Evolutionary conservation across 2,113 vertebrate genomes (phyloP).

Genomic region (Pitta sordida): DNA sequence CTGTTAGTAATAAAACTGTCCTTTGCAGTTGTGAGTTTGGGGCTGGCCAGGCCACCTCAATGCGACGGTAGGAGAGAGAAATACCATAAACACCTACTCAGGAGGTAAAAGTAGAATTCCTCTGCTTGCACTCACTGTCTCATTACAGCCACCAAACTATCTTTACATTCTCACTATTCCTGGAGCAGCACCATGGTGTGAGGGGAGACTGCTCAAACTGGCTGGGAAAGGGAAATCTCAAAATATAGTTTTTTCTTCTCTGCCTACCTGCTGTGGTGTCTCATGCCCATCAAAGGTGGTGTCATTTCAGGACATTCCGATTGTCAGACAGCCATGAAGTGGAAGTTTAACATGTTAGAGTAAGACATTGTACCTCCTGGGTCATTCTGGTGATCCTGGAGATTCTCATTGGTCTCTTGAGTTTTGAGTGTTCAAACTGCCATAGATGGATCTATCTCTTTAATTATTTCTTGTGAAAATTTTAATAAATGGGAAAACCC

Average conservation of each 20-base stretch:
- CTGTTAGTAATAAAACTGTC: background rate
- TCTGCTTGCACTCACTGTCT: background rate
- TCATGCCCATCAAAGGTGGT: background rate
- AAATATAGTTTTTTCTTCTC: background rate
- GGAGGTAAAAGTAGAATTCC: background rate
- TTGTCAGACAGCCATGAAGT: background rate
- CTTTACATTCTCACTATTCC: background rate
- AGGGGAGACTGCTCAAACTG: background rate
- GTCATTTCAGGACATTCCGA: background rate
- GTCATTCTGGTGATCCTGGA: background rate
- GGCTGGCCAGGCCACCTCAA: background rate
- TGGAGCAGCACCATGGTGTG: background rate
- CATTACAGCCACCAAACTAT: background rate
- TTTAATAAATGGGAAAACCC: rapidly evolving
- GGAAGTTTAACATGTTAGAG: background rate
- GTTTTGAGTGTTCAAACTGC: background rate
- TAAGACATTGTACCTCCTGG: background rate
- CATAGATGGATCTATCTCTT: rapidly evolving
- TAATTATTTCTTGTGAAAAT: background rate
- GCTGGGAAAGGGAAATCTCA: background rate
- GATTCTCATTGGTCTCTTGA: background rate
- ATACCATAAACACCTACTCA: background rate
- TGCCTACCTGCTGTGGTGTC: background rate
- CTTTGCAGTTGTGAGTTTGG: background rate
- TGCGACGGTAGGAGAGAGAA: background rate